phyloP scores from a whole-genome alignment of 2,797 vertebrate species.

The Gymnocypris eckloni region DNA sequence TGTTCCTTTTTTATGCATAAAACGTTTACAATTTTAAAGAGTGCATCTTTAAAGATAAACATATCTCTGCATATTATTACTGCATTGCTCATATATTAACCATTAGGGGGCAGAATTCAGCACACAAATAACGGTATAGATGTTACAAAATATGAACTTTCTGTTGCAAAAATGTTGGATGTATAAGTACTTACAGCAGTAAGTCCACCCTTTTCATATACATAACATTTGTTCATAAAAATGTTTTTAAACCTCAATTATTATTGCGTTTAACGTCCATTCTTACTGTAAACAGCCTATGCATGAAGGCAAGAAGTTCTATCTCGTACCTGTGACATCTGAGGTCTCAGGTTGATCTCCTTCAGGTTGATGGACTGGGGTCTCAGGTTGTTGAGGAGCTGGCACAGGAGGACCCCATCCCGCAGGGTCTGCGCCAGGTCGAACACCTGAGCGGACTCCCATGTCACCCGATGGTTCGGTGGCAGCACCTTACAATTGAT shows the following conservation, averaged over 20 bases:
- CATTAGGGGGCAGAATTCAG: slow-evolving; percentile 61
- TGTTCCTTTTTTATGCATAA: not conserved
- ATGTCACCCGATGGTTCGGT: slow-evolving; percentile 91
- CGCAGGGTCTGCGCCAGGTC: slow-evolving; percentile 95
- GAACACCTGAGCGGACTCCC: slow-evolving; percentile 95
- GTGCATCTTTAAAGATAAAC: not conserved
- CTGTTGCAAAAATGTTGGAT: not conserved
- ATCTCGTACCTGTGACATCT: slow-evolving; percentile 93
- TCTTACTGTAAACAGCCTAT: not conserved
- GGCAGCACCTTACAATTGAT: slow-evolving; percentile 96
- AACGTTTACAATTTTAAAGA: not conserved
- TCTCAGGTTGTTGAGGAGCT: slow-evolving; percentile 94
- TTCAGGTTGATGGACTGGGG: slow-evolving; percentile 91
- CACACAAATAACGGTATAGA: slow-evolving; percentile 57
- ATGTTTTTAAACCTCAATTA: not conserved
- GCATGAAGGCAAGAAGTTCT: too few relatives aligned
- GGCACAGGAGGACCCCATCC: slow-evolving; percentile 94
- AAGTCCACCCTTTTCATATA: not conserved
- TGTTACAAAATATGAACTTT: not conserved
- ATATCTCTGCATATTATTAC: not conserved
- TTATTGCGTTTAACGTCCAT: slow-evolving; percentile 6
- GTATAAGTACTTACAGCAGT: not conserved
- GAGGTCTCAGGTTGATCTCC: slow-evolving; percentile 95
- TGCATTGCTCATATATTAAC: slow-evolving; percentile 41
- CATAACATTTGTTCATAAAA: too few relatives aligned